These are phyloP conservation scores for Brachionus koreanus DNA, from an alignment of 1,140 invertebrate species.

Conservation along the genomic window DNA sequence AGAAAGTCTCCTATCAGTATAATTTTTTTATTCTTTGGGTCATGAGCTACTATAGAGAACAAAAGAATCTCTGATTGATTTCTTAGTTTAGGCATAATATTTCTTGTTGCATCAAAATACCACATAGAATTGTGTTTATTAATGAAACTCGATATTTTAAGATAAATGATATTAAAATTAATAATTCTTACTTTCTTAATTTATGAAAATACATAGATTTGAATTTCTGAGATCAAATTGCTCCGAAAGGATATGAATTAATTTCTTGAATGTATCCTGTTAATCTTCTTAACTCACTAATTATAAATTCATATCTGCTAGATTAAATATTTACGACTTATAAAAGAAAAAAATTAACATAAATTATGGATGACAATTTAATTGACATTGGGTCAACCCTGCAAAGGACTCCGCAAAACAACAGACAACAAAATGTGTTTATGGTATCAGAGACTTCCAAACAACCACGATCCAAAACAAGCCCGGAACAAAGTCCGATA, in stretches of 20 bases:
- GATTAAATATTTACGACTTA: too few species aligned
- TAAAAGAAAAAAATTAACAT: too few species aligned
- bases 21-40: not conserved
- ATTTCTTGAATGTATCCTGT: constrained; percentile 18
- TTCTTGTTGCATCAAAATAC: constrained; percentile 18
- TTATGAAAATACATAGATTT: too few species aligned
- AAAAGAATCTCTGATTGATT: constrained; percentile 6
- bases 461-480: too few species aligned
- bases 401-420: too few species aligned
- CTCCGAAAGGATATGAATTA: not conserved
- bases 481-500: too few species aligned
- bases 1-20: not conserved
- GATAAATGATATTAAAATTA: not conserved
- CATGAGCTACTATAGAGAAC: not conserved
- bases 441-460: too few species aligned
- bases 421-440: too few species aligned
- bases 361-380: too few species aligned
- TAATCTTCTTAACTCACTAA: not conserved
- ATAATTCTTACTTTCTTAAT: not conserved
- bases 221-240: constrained; percentile 13
- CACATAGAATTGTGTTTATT: not conserved
- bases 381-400: too few species aligned
- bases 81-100: not conserved
- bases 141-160: not conserved
- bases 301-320: too few species aligned